Conservation (phyloP, 2,888 invertebrate species). For the Loripinus fragilis region DNA sequence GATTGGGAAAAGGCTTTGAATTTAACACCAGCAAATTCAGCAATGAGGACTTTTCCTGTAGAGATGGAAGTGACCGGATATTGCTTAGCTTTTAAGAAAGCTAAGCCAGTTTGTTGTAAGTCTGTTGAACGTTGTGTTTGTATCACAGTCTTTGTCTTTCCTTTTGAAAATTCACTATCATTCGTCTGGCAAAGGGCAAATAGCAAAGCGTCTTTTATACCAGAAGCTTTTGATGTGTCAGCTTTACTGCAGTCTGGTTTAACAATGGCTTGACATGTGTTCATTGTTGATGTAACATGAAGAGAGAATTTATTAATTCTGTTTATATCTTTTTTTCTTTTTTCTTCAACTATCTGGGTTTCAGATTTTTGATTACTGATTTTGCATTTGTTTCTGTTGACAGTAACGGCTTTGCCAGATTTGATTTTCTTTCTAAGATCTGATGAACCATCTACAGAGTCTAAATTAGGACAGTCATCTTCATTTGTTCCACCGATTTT, state of each 20-base stretch:
- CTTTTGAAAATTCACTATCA: neutral
- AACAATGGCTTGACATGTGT: constrained; percentile 3
- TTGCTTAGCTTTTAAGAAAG: neutral
- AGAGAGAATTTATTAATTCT: neutral
- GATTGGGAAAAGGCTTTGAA: neutral
- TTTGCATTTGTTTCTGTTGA: neutral
- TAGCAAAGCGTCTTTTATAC: neutral
- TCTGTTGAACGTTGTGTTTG: neutral
- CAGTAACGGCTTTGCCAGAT: neutral
- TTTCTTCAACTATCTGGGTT: neutral
- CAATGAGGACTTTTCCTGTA: neutral
- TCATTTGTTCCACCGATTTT: neutral
- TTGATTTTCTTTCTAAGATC: neutral
- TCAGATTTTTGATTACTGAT: neutral
- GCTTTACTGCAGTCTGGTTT: neutral
- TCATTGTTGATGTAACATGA: neutral
- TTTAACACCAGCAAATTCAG: constrained; percentile 8
- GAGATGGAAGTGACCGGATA: neutral
- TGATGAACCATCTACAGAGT: neutral
- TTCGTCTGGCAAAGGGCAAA: neutral
- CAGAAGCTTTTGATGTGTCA: neutral
- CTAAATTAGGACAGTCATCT: neutral
- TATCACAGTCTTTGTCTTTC: neutral
- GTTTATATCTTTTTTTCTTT: neutral
- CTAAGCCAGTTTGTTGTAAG: neutral